Evolutionary conservation across 37 sponge, comb jelly and placozoan genomes (phyloP), one percentile per base, ranked within the genome.

Genomic region (Theonella swinhoei): DNA sequence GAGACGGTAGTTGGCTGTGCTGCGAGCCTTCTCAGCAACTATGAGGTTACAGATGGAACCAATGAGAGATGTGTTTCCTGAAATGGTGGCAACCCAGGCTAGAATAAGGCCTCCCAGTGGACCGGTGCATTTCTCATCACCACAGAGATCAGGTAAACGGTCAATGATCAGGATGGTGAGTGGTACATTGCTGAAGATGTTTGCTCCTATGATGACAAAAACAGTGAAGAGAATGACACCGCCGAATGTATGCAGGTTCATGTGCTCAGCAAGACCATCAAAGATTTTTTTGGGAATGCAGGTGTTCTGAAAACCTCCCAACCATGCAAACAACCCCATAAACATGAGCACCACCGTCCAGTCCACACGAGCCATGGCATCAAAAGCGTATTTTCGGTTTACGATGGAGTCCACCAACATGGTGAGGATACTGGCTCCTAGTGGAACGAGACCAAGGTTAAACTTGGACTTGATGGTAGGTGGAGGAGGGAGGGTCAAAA

Each of bases 261-360:
- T 71, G 62, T 78, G 32, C 17, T 70, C 28, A 17, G 42, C 34
- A 62, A 86, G 72, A 7, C 42, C 79, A 36, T 70, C 38, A 33
- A 86, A 78, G 62, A 79, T 68, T 19, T 54, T 42, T 14, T 67
- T 41, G 24, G 88, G 88, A 25, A 81, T 42, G 37, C 81, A 71
- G 23, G 88, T 87, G 38, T 75, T 74, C 66, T 87, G 60, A 63
- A 87, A 87, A 25, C 88, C 88, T 70, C 81, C 64, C 0, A 81
- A 31, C 88, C 88, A 87, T 26, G 63, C 65, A 63, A 87, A 87
- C 23, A 87, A 75, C 0, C 88, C 88, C 72, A 80, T 80, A 68
- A 87, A 87, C 76, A 87, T 60, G 40, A 81, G 76, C 62, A 87
- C 67, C 37, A 87, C 76, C 14, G 75, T 62, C 88, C 88, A 87